phyloP scores from a whole-genome alignment of 2,113 vertebrate species.

The Malurus melanocephalus region DNA sequence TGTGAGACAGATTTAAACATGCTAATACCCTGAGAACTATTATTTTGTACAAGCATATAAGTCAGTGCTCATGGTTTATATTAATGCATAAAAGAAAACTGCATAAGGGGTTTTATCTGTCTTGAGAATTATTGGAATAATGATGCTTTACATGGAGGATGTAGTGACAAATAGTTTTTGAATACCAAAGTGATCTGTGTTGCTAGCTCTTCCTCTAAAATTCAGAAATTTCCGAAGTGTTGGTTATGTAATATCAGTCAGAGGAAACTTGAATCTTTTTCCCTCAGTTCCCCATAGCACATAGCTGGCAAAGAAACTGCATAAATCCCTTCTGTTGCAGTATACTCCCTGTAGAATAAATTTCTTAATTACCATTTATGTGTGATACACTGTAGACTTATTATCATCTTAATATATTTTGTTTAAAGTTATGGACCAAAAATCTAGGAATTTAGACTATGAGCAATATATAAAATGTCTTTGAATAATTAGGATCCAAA shows the following conservation, averaged over 20 bases:
- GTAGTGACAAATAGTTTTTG: neutral
- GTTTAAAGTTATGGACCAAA: neutral
- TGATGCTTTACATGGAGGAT: neutral
- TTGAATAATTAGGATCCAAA: neutral
- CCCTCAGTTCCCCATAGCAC: neutral
- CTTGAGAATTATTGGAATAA: neutral
- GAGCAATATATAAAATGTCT: neutral
- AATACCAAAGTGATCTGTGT: neutral
- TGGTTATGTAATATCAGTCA: neutral
- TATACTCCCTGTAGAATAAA: neutral
- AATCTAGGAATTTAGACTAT: neutral
- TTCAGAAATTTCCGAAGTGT: neutral
- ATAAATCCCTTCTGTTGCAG: neutral
- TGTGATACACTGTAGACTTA: neutral
- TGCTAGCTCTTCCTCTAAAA: neutral
- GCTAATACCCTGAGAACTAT: neutral
- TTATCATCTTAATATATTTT: neutral
- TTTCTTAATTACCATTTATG: neutral
- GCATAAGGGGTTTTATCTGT: neutral
- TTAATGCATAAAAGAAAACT: neutral
- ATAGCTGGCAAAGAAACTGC: neutral
- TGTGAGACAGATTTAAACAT: neutral
- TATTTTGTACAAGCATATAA: neutral
- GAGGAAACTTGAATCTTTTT: neutral
- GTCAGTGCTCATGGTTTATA: neutral